Evolutionary conservation across 1,140 invertebrate genomes (phyloP).

Genomic region (Drosophila erecta): DNA sequence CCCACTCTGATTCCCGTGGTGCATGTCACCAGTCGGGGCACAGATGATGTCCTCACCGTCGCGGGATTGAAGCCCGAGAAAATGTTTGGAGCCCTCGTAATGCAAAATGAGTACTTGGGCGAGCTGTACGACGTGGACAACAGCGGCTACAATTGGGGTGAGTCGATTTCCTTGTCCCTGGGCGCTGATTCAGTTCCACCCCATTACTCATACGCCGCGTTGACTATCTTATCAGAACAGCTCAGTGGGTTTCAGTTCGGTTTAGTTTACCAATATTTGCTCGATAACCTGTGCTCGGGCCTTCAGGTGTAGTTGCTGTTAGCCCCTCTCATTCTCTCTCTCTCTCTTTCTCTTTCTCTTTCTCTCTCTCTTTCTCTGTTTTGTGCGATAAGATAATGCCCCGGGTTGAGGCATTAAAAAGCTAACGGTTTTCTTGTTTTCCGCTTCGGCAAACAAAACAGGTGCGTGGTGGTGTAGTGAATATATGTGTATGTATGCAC

Average conservation of each 20-base stretch:
- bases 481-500: conserved; percentile 1
- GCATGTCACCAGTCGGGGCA: conserved; percentile 60
- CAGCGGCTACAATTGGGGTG: conserved; percentile 81
- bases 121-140: conserved; percentile 71
- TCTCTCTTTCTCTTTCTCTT: conserved; percentile 12
- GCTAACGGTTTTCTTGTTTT: conserved; percentile 62
- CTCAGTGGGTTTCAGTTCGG: conserved; percentile 40
- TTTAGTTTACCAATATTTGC: conserved; percentile 75
- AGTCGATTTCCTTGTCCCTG: conserved; percentile 49
- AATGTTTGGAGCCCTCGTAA: conserved; percentile 64
- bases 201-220: conserved; percentile 73
- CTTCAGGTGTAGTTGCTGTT: conserved; percentile 54
- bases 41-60: conserved; percentile 65
- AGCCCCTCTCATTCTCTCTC: conserved; percentile 4
- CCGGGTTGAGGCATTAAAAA: conserved; percentile 59
- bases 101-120: conserved; percentile 66
- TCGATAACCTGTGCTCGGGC: conserved; percentile 66
- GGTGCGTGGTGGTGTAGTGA: conserved; percentile 33
- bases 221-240: conserved; percentile 66
- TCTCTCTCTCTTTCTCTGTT: conserved; percentile 22
- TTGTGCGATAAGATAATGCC: conserved; percentile 64
- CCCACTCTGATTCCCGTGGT: conserved; percentile 43
- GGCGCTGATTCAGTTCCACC: conserved; percentile 59
- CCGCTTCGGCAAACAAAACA: conserved; percentile 60
- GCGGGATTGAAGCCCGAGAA: conserved; percentile 60